Conservation (phyloP, 2,888 invertebrate genomes). For the Hartigia nigra region DNA sequence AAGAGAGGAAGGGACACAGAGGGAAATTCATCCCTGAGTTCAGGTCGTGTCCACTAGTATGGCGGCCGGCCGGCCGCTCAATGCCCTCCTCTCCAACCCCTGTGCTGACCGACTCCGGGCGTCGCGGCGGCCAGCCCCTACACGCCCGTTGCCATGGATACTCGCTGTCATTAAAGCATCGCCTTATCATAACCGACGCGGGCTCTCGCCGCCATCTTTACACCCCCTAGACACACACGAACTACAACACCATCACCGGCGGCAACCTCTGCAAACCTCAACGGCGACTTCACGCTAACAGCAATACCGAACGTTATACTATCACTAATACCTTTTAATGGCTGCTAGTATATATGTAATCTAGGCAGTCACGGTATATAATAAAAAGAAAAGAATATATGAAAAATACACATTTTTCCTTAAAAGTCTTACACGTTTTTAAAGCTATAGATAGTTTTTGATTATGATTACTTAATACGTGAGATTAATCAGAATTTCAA, state of each 20-base stretch:
- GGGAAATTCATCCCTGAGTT: constrained; percentile 59
- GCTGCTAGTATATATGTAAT: neutral
- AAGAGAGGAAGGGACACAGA: constrained; percentile 13
- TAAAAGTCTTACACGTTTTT: neutral
- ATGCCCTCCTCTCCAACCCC: constrained; percentile 45
- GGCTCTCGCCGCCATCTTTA: constrained; percentile 63
- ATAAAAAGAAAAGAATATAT: neutral
- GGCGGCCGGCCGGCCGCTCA: constrained; percentile 61
- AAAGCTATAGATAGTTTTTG: neutral
- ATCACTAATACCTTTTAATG: neutral
- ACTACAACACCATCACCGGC: neutral
- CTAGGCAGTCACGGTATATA: neutral
- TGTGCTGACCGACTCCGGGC: constrained; percentile 63
- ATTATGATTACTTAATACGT: neutral
- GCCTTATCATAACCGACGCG: constrained; percentile 67
- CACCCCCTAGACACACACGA: constrained; percentile 47
- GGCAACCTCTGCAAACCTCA: constrained; percentile 10
- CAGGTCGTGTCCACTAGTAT: constrained; percentile 63
- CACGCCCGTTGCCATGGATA: constrained; percentile 61
- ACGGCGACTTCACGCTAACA: neutral
- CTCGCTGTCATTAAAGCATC: constrained; percentile 66
- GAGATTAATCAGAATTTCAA: neutral
- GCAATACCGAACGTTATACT: neutral
- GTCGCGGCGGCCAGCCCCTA: constrained; percentile 62
- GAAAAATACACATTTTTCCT: neutral